Evolutionary conservation across 1,140 invertebrate genomes (phyloP).

Genomic region (Apis cerana): DNA sequence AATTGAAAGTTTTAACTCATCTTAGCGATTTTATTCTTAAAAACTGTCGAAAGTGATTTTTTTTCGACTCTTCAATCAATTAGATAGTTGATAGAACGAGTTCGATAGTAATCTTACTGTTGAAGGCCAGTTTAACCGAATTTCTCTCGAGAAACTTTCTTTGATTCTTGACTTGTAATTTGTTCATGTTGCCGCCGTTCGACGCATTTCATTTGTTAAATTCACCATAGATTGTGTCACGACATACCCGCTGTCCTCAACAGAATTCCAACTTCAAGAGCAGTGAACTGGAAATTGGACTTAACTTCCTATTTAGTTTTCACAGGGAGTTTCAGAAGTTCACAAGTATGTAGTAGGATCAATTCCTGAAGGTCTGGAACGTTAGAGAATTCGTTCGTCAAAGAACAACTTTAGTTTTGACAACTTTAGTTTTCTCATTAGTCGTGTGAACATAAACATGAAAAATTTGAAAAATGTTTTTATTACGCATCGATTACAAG

Average conservation of each 20-base stretch:
- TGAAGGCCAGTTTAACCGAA: background rate
- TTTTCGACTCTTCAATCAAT: background rate
- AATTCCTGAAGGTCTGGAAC: background rate
- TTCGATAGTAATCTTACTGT: conserved; percentile 35
- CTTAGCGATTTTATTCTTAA: background rate
- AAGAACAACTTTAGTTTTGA: background rate
- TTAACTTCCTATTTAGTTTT: conserved; percentile 19
- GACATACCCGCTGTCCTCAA: conserved; percentile 4
- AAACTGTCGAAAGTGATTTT: conserved; percentile 11
- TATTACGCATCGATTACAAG: background rate
- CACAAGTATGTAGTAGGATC: conserved; percentile 9
- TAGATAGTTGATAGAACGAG: conserved; percentile 43
- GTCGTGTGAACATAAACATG: background rate
- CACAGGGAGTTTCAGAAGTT: conserved; percentile 7
- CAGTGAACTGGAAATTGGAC: conserved; percentile 5
- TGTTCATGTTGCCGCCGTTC: conserved; percentile 38
- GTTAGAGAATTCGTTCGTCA: background rate
- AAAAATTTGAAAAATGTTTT: background rate
- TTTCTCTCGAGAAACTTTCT: background rate
- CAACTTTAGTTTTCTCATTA: background rate
- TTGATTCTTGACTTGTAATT: conserved; percentile 40
- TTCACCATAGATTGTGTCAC: background rate
- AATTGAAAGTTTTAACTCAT: conserved; percentile 56
- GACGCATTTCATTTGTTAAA: conserved; percentile 39
- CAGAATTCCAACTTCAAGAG: conserved; percentile 6